Conservation (phyloP, 2,797 vertebrate species). For the Apodemus agrarius region DNA sequence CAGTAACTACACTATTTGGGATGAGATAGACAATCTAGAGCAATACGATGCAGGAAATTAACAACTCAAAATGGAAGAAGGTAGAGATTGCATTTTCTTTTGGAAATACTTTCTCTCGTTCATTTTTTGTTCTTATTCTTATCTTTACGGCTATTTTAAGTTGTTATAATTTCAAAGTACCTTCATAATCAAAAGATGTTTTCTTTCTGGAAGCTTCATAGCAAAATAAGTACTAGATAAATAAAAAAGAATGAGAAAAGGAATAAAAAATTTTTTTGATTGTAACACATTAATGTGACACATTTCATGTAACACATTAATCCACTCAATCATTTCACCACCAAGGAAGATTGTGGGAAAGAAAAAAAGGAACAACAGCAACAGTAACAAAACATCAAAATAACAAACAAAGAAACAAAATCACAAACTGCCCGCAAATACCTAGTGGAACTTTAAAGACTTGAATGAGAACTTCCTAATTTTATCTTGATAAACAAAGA, state of each 20-base stretch:
- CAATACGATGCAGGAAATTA: too few species aligned
- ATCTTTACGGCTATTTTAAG: neutral
- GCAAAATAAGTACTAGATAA: neutral
- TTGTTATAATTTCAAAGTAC: neutral
- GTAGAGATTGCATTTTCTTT: neutral
- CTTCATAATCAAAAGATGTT: neutral
- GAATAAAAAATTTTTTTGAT: neutral
- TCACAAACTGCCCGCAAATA: neutral
- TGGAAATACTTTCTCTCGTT: neutral
- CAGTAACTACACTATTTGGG: neutral
- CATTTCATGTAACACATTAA: neutral
- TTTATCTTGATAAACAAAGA: neutral
- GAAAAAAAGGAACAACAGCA: neutral
- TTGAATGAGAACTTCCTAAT: neutral
- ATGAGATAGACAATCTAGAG: neutral
- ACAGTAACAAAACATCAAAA: neutral
- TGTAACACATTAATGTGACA: too few species aligned
- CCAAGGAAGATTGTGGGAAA: neutral
- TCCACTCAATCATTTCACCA: neutral
- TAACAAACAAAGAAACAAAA: neutral
- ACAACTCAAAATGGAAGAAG: neutral
- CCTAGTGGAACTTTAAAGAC: neutral
- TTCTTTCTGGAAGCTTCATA: neutral
- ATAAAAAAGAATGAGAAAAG: neutral
- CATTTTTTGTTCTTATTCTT: neutral